Percentiles rank a stretch among this genome's conserved stretches.
Conservation (phyloP, 2,113 vertebrate genomes). For the Perca schrenkii region DNA sequence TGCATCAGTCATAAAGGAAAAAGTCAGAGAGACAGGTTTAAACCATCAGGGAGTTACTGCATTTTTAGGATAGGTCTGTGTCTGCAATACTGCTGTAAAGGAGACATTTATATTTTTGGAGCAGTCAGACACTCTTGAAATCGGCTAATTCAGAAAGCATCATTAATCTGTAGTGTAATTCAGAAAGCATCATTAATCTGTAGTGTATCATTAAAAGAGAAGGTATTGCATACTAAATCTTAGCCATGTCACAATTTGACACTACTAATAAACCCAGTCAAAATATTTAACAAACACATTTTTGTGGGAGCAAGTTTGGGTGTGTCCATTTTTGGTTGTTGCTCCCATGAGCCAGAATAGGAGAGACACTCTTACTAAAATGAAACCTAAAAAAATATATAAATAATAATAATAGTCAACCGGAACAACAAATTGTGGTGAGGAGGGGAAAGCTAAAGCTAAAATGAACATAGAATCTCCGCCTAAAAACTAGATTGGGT, state of each 20-base stretch:
- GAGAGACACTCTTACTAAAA: neutral
- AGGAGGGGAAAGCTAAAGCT: neutral
- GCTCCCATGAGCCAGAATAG: neutral
- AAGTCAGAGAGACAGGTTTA: slow-evolving; percentile 13
- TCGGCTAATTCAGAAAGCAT: neutral
- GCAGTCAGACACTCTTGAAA: neutral
- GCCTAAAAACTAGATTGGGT: neutral
- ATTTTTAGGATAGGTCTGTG: neutral
- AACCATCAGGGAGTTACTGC: neutral
- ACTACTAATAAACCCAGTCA: neutral
- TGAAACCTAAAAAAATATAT: neutral
- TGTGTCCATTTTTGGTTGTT: slow-evolving; percentile 4
- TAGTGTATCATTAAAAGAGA: neutral
- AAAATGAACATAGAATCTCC: neutral
- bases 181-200: slow-evolving; percentile 13
- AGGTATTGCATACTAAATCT: neutral
- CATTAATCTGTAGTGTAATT: neutral
- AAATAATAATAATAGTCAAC: no score
- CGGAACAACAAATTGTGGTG: neutral
- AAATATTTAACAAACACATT: neutral
- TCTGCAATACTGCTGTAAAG: neutral
- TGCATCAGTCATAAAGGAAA: slow-evolving; percentile 38
- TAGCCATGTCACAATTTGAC: neutral
- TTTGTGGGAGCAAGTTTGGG: slow-evolving; percentile 10
- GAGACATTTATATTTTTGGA: slow-evolving; percentile 17